phyloP scores from a whole-genome alignment of 2,113 vertebrate species.

The Fukomys damarensis region DNA sequence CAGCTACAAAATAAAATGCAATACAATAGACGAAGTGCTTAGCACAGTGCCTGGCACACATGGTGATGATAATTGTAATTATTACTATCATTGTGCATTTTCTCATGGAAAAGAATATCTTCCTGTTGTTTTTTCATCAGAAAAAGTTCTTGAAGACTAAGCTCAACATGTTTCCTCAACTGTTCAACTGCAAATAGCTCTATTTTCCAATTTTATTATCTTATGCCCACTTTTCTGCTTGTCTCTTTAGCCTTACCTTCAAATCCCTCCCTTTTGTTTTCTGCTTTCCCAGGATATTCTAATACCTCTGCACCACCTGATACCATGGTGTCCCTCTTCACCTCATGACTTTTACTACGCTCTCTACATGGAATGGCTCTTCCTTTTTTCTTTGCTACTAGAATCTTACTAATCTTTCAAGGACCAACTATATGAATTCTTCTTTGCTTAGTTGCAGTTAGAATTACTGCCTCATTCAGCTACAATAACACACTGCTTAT shows the following conservation, averaged over 20 bases:
- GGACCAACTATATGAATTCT: background rate
- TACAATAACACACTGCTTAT: background rate
- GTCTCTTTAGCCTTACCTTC: background rate
- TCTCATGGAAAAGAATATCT: background rate
- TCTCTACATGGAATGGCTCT: background rate
- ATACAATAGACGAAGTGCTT: background rate
- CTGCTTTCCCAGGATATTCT: background rate
- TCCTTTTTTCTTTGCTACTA: background rate
- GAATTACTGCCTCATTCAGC: background rate
- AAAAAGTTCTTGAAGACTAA: conserved; percentile 37
- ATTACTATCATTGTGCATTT: background rate
- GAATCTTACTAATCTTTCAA: background rate
- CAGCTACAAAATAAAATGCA: background rate
- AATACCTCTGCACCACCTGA: background rate
- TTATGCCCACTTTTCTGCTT: background rate
- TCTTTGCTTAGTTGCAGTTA: background rate
- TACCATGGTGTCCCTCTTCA: background rate
- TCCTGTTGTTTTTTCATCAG: background rate
- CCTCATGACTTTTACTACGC: background rate
- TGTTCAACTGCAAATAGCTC: background rate
- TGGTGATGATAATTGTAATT: background rate
- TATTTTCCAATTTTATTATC: background rate
- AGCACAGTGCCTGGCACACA: background rate
- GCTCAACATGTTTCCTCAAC: background rate
- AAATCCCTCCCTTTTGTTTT: background rate